Percentiles rank a stretch among this genome's conserved stretches.
Evolutionary conservation across 2,888 invertebrate species (phyloP).

Genomic region (Phoronis australis): DNA sequence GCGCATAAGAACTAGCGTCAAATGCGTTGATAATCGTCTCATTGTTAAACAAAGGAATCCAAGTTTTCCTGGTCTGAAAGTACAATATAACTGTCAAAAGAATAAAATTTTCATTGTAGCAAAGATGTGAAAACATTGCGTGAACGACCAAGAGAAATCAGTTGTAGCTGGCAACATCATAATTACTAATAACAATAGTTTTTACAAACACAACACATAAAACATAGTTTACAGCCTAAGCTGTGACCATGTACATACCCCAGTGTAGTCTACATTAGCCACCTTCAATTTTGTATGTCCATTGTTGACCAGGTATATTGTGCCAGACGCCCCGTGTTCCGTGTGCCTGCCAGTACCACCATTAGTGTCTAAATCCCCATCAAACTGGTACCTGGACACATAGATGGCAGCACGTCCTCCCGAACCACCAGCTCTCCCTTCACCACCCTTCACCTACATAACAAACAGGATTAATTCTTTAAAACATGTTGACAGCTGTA

Average conservation of each 20-base stretch:
- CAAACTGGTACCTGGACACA: slow-evolving; percentile 19
- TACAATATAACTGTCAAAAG: too few relatives aligned
- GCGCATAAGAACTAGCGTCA: slow-evolving; percentile 30
- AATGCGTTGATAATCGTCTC: slow-evolving; percentile 20
- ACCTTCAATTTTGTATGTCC: neutral
- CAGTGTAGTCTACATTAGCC: slow-evolving; percentile 12
- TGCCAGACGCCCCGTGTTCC: slow-evolving; percentile 31
- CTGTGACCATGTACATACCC: too few relatives aligned
- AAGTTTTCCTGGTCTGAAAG: slow-evolving; percentile 21
- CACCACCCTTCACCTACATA: slow-evolving; percentile 26
- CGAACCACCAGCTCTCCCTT: slow-evolving; percentile 25
- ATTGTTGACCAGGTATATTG: slow-evolving; percentile 21
- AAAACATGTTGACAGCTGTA: too few relatives aligned
- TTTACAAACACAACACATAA: too few relatives aligned
- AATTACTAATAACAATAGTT: too few relatives aligned
- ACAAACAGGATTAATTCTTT: too few relatives aligned
- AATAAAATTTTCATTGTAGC: too few relatives aligned
- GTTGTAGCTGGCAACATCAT: too few relatives aligned
- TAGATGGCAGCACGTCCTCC: slow-evolving; percentile 26
- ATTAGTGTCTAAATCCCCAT: slow-evolving; percentile 18
- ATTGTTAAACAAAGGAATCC: slow-evolving; percentile 23
- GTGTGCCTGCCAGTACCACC: slow-evolving; percentile 23
- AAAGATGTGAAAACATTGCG: too few relatives aligned
- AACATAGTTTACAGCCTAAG: too few relatives aligned
- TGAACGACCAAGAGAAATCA: too few relatives aligned